Evolutionary conservation across 1,140 invertebrate genomes (phyloP), one percentile per base, ranked within the genome.

Genomic region (Geopemphigus sp.): DNA sequence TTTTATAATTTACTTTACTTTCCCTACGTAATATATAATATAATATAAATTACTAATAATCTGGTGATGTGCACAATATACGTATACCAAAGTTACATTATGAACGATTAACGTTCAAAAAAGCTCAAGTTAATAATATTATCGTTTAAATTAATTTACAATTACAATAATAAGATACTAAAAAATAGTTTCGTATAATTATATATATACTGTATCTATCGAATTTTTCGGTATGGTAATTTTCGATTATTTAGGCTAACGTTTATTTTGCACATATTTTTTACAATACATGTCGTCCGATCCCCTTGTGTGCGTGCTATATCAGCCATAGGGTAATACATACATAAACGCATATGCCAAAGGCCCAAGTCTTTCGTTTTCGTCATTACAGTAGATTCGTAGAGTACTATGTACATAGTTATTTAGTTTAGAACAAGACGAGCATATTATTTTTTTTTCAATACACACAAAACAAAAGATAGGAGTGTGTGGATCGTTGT

Each of bases 11-110:
- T 39, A 39, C 32, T 39, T 39, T 39, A 53, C 47, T 57, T 78
- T 78, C 45, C 45, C 74, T 78, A 78, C 29, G 63, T 50, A 39
- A 39, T 39, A 39, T 39, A 39, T 39, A 39, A 39, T 39, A 39
- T 39, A 39, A 39, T 39, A 39, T 61, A 76, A 76, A 76, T 76
- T 76, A 78, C 74, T 78, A 78, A 78, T 61, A 78, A 78, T 63
- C 74, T 78, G 74, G 74, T 78, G 74, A 78, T 78, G 74, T 78
- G 74, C 74, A 78, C 57, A 78, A 78, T 78, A 78, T 78, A 78
- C 74, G 74, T 78, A 78, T 78, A 78, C 74, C 74, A 78, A 78
- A 78, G 74, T 78, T 78, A 61, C 74, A 78, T 78, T 17, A 61
- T 50, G 74, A 78, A 78, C 74, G 57, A 78, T 78, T 29, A 63